phyloP scores from a whole-genome alignment of 2,797 vertebrate genomes.

The Poliocrania exsul region DNA sequence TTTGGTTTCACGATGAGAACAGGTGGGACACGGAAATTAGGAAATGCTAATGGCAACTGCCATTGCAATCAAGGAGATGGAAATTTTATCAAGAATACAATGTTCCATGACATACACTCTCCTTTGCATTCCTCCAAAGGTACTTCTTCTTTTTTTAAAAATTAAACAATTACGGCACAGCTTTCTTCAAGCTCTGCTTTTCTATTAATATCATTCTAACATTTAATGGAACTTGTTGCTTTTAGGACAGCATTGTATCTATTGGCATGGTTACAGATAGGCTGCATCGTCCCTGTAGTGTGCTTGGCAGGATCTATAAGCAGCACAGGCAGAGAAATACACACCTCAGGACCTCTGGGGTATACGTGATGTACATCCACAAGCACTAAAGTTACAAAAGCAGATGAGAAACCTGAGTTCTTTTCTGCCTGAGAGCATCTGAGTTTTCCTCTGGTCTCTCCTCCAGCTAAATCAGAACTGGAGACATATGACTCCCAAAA shows the following conservation, averaged over 20 bases:
- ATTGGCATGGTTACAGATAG: background rate
- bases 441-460: background rate
- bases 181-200: background rate
- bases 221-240: conserved; percentile 38
- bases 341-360: conserved; percentile 7
- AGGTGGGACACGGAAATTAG: conserved; percentile 40
- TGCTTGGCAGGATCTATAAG: conserved; percentile 14
- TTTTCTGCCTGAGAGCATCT: background rate
- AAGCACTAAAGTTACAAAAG: conserved; percentile 7
- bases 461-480: background rate
- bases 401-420: background rate
- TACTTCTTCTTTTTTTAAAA: background rate
- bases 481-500: background rate
- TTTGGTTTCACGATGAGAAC: conserved; percentile 21
- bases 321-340: background rate
- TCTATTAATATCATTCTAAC: background rate
- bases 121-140: background rate
- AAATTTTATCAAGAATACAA: conserved; percentile 29
- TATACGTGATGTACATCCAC: background rate
- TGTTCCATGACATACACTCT: background rate
- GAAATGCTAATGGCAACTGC: conserved; percentile 32
- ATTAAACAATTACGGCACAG: background rate
- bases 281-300: conserved; percentile 2
- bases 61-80: conserved; percentile 33
- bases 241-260: background rate